Percentiles rank a stretch among this genome's conserved stretches.
phyloP scores from a whole-genome alignment of 2,888 invertebrate species.

The Chrysolina oricalcia region DNA sequence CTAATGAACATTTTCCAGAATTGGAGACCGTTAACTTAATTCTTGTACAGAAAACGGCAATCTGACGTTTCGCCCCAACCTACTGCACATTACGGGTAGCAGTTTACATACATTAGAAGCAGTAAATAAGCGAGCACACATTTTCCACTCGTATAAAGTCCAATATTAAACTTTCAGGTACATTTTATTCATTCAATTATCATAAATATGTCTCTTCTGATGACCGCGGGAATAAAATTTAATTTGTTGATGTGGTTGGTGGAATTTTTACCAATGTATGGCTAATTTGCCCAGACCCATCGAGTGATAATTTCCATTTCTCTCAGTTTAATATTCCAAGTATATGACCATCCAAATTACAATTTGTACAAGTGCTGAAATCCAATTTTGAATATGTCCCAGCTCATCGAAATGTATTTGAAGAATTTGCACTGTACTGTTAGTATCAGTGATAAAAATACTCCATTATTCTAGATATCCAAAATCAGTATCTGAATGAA shows the following conservation, averaged over 20 bases:
- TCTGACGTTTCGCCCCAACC: conserved; percentile 37
- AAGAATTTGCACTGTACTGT: too few relatives aligned
- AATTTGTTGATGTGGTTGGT: conserved; percentile 68
- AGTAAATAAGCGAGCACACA: conserved; percentile 66
- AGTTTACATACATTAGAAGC: conserved; percentile 70
- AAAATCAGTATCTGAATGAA: too few relatives aligned
- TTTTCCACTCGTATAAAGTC: conserved; percentile 66
- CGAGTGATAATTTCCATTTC: background rate
- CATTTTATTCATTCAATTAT: conserved; percentile 71
- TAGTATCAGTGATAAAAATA: too few relatives aligned
- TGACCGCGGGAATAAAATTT: conserved; percentile 67
- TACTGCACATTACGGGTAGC: conserved; percentile 62
- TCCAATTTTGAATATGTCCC: too few relatives aligned
- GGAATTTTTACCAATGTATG: conserved; percentile 58
- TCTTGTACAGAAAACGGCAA: conserved; percentile 18
- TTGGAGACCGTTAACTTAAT: conserved; percentile 32
- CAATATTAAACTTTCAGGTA: conserved; percentile 69
- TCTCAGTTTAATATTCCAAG: background rate
- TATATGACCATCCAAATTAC: too few relatives aligned
- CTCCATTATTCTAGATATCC: too few relatives aligned
- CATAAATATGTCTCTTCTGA: conserved; percentile 70
- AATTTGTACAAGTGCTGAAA: too few relatives aligned
- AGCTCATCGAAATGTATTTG: too few relatives aligned
- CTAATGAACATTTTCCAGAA: conserved; percentile 48
- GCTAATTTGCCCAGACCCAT: conserved; percentile 25